Base-by-base conservation (phyloP, 2,888 invertebrate genomes). In the Aromia moschata region DNA sequence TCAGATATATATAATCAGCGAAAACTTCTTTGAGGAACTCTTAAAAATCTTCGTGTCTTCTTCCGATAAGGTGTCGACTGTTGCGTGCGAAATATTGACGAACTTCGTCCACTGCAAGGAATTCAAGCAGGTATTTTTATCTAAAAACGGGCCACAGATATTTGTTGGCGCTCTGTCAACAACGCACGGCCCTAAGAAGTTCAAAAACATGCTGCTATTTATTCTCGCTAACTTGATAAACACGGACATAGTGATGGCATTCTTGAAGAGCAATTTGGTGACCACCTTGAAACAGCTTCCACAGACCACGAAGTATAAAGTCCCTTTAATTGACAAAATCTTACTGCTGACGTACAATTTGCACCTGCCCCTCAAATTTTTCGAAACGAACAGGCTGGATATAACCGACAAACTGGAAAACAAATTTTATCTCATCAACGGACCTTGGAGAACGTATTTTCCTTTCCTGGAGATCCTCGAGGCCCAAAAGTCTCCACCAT, bases 401-500 rank as follows among this genome's bases (percentile, higher is more conserved):
- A 64, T 77, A 0, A 71, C 71, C 0, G 77, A 77, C 53, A 72
- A 67, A 56, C 45, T 78, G 2, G 68, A 62, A 3, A 71, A 71
- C 18, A 67, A 69, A 16, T 78, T 78, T 57, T 77, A 77, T 55
- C 25, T 78, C 15, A 71, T 77, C 1, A 69, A 64, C 11, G 74
- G 71, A 3, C 41, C 44, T 12, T 74, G 74, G 74, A 65, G 54
- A 9, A 64, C 55, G 11, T 54, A 68, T 1, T 78, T 80, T 64
- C 77, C 78, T 0, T 77, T 79, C 52, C 61, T 79, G 45, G 78
- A 78, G 57, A 67, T 77, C 1, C 53, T 79, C 14, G 72, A 72
- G 56, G 57, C 63, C 1, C 58, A 68, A 33, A 57, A 67, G 31
- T 68, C 73, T 14, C 74, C 72, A 70, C 77, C 0, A 58, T 61